Evolutionary conservation across 2,888 invertebrate species (phyloP).

Genomic region (Lamproptera curius): DNA sequence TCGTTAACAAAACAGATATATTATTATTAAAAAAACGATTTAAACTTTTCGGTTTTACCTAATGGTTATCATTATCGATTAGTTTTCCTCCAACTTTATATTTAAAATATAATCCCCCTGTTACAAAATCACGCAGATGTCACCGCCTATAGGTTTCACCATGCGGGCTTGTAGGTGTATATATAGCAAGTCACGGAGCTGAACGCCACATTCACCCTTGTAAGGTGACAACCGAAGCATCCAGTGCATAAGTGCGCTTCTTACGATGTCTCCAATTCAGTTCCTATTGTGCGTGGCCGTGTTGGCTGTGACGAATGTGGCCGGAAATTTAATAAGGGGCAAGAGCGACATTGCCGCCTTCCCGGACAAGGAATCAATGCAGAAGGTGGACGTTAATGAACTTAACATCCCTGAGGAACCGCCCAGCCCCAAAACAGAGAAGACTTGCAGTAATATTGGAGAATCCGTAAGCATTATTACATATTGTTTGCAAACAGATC

Average conservation of each 20-base stretch:
- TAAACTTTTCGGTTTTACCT: no score
- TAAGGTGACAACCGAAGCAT: slow-evolving; percentile 24
- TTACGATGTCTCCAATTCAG: slow-evolving; percentile 33
- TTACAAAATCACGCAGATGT: slow-evolving; percentile 8
- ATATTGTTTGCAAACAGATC: no score
- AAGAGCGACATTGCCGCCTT: slow-evolving; percentile 24
- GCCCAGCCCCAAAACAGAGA: slow-evolving; percentile 7
- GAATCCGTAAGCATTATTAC: slow-evolving; percentile 56
- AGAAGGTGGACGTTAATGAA: slow-evolving; percentile 26
- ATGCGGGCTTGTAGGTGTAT: slow-evolving; percentile 20
- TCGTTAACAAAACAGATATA: no score
- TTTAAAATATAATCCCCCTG: slow-evolving; percentile 15
- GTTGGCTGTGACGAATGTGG: slow-evolving; percentile 30
- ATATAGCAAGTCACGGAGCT: slow-evolving; percentile 22
- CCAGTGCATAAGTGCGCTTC: slow-evolving; percentile 25
- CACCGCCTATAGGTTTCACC: slow-evolving; percentile 16
- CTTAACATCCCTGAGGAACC: slow-evolving; percentile 26
- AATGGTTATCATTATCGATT: no score
- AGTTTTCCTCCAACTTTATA: not conserved
- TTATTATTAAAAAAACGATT: no score
- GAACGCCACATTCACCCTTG: slow-evolving; percentile 27
- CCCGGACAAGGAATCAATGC: slow-evolving; percentile 27
- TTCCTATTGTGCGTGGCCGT: slow-evolving; percentile 28
- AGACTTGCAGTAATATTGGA: slow-evolving; percentile 48
- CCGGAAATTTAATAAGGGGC: slow-evolving; percentile 38